These are phyloP conservation scores for Pedetes capensis DNA, from an alignment of 2,113 vertebrate species.

Conservation along the genomic window DNA sequence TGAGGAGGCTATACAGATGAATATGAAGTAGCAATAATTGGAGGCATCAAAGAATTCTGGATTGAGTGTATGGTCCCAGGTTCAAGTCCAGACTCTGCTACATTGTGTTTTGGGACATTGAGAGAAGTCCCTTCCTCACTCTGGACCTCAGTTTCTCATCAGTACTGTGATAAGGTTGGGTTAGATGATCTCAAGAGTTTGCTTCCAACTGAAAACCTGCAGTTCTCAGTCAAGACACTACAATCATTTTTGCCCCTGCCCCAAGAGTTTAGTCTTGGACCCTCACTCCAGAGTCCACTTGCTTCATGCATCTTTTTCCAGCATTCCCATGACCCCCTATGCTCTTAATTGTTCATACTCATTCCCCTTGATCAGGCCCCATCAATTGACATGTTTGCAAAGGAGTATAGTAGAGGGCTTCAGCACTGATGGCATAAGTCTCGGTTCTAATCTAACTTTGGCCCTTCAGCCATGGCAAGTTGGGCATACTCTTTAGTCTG, in stretches of 20 bases:
- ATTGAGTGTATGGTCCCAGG: not conserved
- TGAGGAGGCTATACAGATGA: not conserved
- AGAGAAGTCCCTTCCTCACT: not conserved
- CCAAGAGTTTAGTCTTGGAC: not conserved
- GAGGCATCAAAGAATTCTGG: slow-evolving; percentile 4
- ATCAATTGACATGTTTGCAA: not conserved
- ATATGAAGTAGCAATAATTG: not conserved
- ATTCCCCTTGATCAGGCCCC: not conserved
- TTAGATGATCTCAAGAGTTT: not conserved
- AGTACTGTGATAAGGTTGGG: not conserved
- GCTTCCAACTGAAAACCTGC: slow-evolving; percentile 31
- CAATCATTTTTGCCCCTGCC: not conserved
- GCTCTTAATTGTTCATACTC: not conserved
- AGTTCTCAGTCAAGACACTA: slow-evolving; percentile 22
- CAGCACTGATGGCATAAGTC: not conserved
- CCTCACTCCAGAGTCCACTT: not conserved
- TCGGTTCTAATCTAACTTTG: not conserved
- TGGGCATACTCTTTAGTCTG: not conserved
- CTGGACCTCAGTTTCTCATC: not conserved
- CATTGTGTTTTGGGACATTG: not conserved
- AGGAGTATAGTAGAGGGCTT: not conserved
- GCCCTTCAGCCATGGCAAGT: not conserved
- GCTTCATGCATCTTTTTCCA: not conserved
- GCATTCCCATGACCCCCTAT: not conserved
- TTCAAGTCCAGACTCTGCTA: not conserved